Base-by-base conservation (phyloP, 2,113 vertebrate genomes). In the Nycticebus coucang region DNA sequence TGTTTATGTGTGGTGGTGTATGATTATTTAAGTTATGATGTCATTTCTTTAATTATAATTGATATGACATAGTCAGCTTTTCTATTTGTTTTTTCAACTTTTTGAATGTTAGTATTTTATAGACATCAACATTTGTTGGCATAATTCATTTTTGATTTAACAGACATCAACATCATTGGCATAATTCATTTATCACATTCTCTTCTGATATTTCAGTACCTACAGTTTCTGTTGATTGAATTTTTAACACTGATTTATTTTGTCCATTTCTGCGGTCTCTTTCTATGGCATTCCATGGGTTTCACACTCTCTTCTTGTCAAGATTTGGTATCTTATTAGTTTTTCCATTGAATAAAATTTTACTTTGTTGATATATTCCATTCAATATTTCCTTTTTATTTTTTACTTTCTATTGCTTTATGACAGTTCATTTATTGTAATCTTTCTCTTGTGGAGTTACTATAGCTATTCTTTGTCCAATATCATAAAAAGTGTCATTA, bases 381-480 rank as follows among this genome's bases (percentile, higher is more conserved):
- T 59, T 69, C 4, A 24, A 66, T 53, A 7, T 69, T 30, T 71
- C 4, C 12, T 55, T 71, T 35, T 7, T 21, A 35, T 22, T 55
- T 86, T 71, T 55, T n/a, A 15, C 21, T 68, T n/a, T 79, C 22
- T 30, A 37, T 66, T 14, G 33, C 45, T 21, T 66, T 50, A 13
- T 53, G 21, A 13, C 4, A 55, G 66, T 55, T 79, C 11, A 60
- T 89, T 66, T 6, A 55, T 7, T 66, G 18, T 66, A n/a, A 41
- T 50, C 13, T 21, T 33, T 50, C 12, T 4, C n/a, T 35, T 28
- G 9, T 5, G 19, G 5, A 4, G 0, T 2, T 77, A 11, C 0
- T 78, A 75, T 62, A 50, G 12, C 30, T 33, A 17, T 33, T 77
- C 45, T 62, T 88, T 64, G 26, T 50, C 41, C 71, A 21, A 87